phyloP scores from a whole-genome alignment of 2,888 invertebrate genomes.

The Hydroisotoma schaefferi region DNA sequence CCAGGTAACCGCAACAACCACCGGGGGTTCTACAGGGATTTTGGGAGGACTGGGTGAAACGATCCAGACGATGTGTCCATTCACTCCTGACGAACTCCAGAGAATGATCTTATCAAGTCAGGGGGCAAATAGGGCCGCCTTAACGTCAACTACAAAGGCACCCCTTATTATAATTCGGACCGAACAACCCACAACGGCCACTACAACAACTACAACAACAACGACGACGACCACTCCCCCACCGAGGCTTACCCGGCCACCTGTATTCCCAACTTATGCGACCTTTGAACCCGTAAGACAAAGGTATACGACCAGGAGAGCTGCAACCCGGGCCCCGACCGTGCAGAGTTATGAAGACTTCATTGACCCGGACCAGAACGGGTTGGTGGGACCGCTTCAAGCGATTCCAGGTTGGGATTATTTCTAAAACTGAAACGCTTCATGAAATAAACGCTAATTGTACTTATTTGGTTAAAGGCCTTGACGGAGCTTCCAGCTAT shows the following conservation, averaged over 20 bases:
- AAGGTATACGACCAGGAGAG: not conserved
- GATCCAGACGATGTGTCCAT: slow-evolving; percentile 5
- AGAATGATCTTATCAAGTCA: not conserved
- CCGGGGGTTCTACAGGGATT: slow-evolving; percentile 6
- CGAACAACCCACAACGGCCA: not conserved
- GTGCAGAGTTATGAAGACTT: too few relatives aligned
- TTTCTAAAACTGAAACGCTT: not conserved
- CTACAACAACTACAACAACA: slow-evolving; percentile 1
- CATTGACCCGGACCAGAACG: not conserved
- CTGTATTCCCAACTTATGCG: slow-evolving; percentile 1
- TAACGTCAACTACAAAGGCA: not conserved
- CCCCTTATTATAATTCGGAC: not conserved
- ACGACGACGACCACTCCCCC: slow-evolving; percentile 7
- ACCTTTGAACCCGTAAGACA: not conserved
- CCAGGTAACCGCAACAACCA: not conserved
- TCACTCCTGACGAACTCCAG: slow-evolving; percentile 15
- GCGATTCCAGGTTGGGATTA: too few relatives aligned
- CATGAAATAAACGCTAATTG: not conserved
- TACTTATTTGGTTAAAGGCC: not conserved
- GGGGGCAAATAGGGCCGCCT: not conserved
- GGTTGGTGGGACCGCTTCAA: not conserved
- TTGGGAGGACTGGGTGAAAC: not conserved
- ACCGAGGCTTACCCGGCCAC: not conserved
- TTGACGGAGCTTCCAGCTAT: not conserved
- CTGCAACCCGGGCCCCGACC: not conserved